Evolutionary conservation across 1,140 invertebrate species (phyloP).

Genomic region (Eriosoma lanigerum): DNA sequence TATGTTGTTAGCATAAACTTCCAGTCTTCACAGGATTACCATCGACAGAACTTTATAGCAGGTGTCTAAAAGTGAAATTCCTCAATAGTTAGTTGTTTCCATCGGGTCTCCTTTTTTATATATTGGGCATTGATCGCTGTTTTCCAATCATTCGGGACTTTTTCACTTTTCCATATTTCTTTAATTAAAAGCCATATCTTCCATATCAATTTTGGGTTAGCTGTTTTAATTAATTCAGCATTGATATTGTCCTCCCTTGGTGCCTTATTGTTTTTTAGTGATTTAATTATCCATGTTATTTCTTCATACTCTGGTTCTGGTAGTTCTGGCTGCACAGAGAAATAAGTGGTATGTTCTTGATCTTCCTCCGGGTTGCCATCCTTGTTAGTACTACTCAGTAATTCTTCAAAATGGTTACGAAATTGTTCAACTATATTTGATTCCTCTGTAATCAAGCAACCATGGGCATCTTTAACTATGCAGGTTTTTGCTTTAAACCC

Average conservation of each 20-base stretch:
- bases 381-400: constrained; percentile 4
- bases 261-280: constrained; percentile 22
- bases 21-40: constrained; percentile 6
- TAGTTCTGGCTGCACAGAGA: constrained; percentile 6
- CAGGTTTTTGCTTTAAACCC: constrained; percentile 1
- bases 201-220: constrained; percentile 27
- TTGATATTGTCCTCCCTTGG: constrained; percentile 1
- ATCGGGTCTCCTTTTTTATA: constrained; percentile 55
- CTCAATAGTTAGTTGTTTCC: constrained; percentile 55
- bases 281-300: constrained; percentile 16
- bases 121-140: constrained; percentile 54
- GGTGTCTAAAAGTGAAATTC: constrained; percentile 53
- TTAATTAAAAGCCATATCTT: constrained; percentile 28
- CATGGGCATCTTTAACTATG: constrained; percentile 6
- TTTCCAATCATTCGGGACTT: constrained; percentile 55
- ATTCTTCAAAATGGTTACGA: background rate
- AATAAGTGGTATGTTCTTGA: constrained; percentile 2
- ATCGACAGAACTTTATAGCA: constrained; percentile 53
- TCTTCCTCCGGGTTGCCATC: background rate
- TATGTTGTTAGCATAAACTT: constrained; percentile 29
- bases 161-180: constrained; percentile 52
- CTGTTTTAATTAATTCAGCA: constrained; percentile 21
- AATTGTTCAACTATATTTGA: constrained; percentile 28
- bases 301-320: constrained; percentile 14
- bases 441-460: constrained; percentile 10